A percentile compares a stretch with the other conserved stretches of the same genome.
These are phyloP conservation scores for Meteorus colon DNA, from an alignment of 2,888 invertebrate species.

Conservation along the genomic window DNA sequence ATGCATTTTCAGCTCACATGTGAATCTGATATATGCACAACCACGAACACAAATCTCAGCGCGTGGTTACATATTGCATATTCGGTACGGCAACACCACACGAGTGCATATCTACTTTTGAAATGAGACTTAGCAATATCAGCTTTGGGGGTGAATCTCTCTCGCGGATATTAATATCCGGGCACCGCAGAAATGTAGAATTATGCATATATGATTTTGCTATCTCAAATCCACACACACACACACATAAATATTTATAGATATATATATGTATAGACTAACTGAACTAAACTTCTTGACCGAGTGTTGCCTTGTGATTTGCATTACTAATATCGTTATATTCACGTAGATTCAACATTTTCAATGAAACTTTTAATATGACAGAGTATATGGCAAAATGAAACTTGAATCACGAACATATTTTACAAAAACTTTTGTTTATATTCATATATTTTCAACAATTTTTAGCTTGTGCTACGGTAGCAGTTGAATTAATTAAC, in stretches of 20 bases:
- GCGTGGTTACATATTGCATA: slow-evolving; percentile 32
- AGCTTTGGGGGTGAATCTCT: slow-evolving; percentile 39
- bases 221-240: background rate
- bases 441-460: no score
- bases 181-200: slow-evolving; percentile 53
- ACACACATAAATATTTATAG: no score
- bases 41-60: slow-evolving; percentile 35
- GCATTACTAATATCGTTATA: slow-evolving; percentile 56
- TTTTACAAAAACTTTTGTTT: no score
- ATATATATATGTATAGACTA: background rate
- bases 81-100: slow-evolving; percentile 39
- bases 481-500: no score
- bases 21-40: slow-evolving; percentile 29
- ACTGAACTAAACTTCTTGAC: slow-evolving; percentile 45
- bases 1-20: background rate
- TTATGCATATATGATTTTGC: background rate
- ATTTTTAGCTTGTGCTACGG: no score
- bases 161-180: slow-evolving; percentile 57
- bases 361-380: no score
- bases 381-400: no score
- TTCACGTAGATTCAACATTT: slow-evolving; percentile 38
- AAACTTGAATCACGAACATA: no score
- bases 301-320: slow-evolving; percentile 53
- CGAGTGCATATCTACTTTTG: slow-evolving; percentile 52
- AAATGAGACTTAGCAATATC: slow-evolving; percentile 60